phyloP scores from a whole-genome alignment of 1,140 invertebrate genomes.

The Wiebesia pumilae region DNA sequence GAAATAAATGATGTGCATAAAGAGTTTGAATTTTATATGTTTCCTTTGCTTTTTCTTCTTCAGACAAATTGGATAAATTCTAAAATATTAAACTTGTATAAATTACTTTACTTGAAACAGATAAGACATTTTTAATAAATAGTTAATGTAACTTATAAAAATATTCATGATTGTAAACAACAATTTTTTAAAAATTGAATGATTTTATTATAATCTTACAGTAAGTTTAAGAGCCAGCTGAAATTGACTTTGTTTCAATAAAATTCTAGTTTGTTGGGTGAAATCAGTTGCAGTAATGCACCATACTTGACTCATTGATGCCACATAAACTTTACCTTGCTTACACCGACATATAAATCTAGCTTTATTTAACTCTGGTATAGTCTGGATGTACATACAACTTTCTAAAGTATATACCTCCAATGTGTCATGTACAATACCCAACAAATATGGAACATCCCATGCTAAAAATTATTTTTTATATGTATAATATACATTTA shows the following conservation, averaged over 20 bases:
- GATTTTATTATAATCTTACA: conserved; percentile 73
- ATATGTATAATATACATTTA: not conserved
- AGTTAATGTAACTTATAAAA: not conserved
- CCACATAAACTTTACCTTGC: conserved; percentile 88
- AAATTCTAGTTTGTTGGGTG: conserved; percentile 85
- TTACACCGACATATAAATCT: conserved; percentile 83
- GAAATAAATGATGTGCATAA: conserved; percentile 93
- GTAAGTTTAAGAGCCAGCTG: conserved; percentile 94
- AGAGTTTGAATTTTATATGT: conserved; percentile 92
- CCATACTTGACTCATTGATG: conserved; percentile 92
- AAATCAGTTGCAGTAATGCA: conserved; percentile 86
- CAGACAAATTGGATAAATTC: conserved; percentile 88
- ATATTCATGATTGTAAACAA: not conserved
- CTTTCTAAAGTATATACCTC: conserved; percentile 87
- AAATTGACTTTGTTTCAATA: conserved; percentile 93
- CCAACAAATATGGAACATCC: conserved; percentile 93
- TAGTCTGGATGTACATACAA: conserved; percentile 77
- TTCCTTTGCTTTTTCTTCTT: conserved; percentile 86
- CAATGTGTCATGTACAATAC: conserved; percentile 85
- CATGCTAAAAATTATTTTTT: conserved; percentile 80
- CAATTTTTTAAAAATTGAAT: not conserved
- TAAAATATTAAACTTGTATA: conserved; percentile 70
- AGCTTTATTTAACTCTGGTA: conserved; percentile 80
- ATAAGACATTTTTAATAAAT: not conserved
- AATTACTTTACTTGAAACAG: too few species aligned